Evolutionary conservation across 1,140 invertebrate genomes (phyloP).

Genomic region (Leptinotarsa lineolata): DNA sequence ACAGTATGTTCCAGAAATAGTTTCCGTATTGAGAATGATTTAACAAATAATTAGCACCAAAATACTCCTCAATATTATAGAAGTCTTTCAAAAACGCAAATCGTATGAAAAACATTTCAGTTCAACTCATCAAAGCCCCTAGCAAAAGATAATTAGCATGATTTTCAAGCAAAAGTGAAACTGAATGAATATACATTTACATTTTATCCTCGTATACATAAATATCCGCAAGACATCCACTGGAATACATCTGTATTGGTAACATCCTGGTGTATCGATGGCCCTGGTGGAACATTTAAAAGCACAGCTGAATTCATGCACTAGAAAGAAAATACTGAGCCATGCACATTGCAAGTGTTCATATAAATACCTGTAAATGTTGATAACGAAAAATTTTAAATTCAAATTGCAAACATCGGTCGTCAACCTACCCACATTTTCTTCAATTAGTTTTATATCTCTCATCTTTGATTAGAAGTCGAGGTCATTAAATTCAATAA

Average conservation of each 20-base stretch:
- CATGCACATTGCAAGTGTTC: neutral
- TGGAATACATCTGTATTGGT: neutral
- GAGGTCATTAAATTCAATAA: no score
- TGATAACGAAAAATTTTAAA: neutral
- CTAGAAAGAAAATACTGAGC: slow-evolving; percentile 10
- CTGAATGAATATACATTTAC: neutral
- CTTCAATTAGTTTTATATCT: neutral
- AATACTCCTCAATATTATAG: no score
- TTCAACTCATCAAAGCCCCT: neutral
- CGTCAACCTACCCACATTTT: neutral
- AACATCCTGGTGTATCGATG: neutral
- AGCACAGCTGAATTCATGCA: slow-evolving; percentile 2
- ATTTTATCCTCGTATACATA: slow-evolving; percentile 14
- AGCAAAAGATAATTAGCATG: neutral
- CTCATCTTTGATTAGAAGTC: no score
- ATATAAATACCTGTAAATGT: neutral
- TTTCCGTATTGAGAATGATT: no score
- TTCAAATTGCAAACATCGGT: neutral
- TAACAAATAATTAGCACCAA: no score
- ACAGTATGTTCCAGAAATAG: no score
- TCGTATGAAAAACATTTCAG: neutral
- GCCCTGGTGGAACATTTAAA: neutral
- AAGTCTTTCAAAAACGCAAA: no score
- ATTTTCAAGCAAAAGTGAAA: neutral
- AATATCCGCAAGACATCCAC: neutral